These are phyloP conservation scores for Momotus momota DNA, from an alignment of 2,797 vertebrate genomes.

Conservation along the genomic window DNA sequence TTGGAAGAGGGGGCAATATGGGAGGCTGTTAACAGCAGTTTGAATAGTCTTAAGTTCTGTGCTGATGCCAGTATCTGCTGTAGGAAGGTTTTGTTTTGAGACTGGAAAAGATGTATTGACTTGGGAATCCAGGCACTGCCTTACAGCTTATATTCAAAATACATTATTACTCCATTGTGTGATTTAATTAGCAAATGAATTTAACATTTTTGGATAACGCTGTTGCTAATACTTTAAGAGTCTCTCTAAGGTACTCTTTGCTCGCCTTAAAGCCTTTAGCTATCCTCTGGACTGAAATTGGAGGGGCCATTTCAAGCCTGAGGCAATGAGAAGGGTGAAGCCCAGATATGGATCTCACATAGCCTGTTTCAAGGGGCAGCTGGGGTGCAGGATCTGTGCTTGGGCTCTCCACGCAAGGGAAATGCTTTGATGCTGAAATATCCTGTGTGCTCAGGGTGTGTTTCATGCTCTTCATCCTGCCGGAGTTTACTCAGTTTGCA, in stretches of 20 bases:
- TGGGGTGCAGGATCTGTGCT: accelerated
- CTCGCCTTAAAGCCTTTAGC: not conserved
- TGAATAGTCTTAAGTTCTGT: not conserved
- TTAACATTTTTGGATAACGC: not conserved
- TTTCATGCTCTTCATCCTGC: not conserved
- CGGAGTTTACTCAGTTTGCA: not conserved
- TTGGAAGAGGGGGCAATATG: accelerated
- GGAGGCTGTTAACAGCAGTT: not conserved
- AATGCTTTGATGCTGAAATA: not conserved
- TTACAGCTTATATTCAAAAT: not conserved
- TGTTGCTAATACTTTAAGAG: not conserved
- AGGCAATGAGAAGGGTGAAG: not conserved
- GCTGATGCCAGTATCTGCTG: not conserved
- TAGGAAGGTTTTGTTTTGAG: not conserved
- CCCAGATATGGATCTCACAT: not conserved
- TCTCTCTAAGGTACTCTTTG: not conserved
- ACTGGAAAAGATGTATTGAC: not conserved
- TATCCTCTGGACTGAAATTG: not conserved
- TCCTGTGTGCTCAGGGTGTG: not conserved
- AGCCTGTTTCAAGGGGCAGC: not conserved
- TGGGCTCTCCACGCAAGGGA: not conserved
- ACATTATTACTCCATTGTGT: not conserved
- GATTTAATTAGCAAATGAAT: not conserved
- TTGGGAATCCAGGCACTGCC: not conserved
- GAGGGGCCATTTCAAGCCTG: not conserved